Base-by-base conservation (phyloP, 2,888 invertebrate genomes). In the Drosophila borealis region DNA sequence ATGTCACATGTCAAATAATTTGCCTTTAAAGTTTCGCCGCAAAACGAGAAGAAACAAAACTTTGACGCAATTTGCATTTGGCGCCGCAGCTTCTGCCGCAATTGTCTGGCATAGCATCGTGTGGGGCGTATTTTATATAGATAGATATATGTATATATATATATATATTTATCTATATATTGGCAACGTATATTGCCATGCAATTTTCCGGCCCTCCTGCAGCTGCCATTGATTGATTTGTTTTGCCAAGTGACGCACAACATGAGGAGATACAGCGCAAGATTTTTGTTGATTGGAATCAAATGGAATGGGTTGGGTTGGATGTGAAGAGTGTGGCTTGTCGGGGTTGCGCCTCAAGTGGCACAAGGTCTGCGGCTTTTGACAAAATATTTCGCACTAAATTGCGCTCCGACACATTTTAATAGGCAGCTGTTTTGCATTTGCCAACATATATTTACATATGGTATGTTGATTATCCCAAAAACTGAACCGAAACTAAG, bases 191-290 rank as follows among this genome's bases (percentile, higher is more conserved):
- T 67, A 75, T 59, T 67, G 46, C 70, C 51, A 69, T 67, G 80
- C 80, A 68, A 79, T 62, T 71, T 66, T 44, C 39, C 49, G 49
- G 56, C 50, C 48, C 61, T 69, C 60, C 74, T 69, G 78, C 68
- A 67, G 78, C 59, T 78, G 73, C 59, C 74, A 78, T 78, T 84
- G 83, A 84, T 84, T 84, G 83, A 84, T 84, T 84, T 84, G 83
- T 84, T 84, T 88, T 84, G 87, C 89, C 78, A 77, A 84, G 69
- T 77, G 74, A 79, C 80, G 88, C 86, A 74, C 80, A 62, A 69
- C 75, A 66, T 56, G 74, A 66, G 39, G 39, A 68, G 49, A 17
- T 57, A 54, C 68, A 68, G 68, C 67, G 49, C 54, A 61, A 64
- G 63, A 56, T 74, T 72, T 57, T 41, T 21, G 62, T 56, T 80